Conservation (phyloP, 2,888 invertebrate species). For the Epinotia demarniana region DNA sequence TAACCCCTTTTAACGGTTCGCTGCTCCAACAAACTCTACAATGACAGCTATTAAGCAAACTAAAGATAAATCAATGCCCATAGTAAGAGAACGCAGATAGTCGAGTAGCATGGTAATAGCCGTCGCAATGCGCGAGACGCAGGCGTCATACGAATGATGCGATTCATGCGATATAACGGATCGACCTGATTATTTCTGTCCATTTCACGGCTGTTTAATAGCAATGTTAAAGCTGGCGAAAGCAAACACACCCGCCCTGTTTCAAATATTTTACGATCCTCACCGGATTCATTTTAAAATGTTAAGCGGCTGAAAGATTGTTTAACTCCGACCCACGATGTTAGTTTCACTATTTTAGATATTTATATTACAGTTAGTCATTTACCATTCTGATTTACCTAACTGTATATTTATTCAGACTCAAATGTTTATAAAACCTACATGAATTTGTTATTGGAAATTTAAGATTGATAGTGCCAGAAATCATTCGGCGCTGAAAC, state of each 20-base stretch:
- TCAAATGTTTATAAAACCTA: slow-evolving; percentile 77
- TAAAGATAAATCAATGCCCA: slow-evolving; percentile 72
- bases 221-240: slow-evolving; percentile 83
- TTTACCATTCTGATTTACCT: slow-evolving; percentile 83
- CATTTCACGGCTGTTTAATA: slow-evolving; percentile 84
- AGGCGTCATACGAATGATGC: slow-evolving; percentile 79
- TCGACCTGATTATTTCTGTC: slow-evolving; percentile 84
- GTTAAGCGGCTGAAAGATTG: slow-evolving; percentile 79
- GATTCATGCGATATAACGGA: slow-evolving; percentile 79
- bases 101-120: slow-evolving; percentile 73
- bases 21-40: slow-evolving; percentile 12
- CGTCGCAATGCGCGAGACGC: slow-evolving; percentile 68
- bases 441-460: slow-evolving; percentile 78
- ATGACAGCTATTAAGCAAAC: slow-evolving; percentile 57
- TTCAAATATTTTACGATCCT: slow-evolving; percentile 84
- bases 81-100: slow-evolving; percentile 66
- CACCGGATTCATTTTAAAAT: slow-evolving; percentile 81
- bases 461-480: slow-evolving; percentile 74
- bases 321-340: slow-evolving; percentile 72
- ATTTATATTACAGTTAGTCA: slow-evolving; percentile 83
- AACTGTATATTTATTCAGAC: slow-evolving; percentile 79
- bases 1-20: slow-evolving; percentile 17
- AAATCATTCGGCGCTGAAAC: slow-evolving; percentile 75
- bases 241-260: slow-evolving; percentile 83
- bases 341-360: slow-evolving; percentile 78